Evolutionary conservation across 2,888 invertebrate species (phyloP).

Genomic region (Eupithecia tripunctaria): DNA sequence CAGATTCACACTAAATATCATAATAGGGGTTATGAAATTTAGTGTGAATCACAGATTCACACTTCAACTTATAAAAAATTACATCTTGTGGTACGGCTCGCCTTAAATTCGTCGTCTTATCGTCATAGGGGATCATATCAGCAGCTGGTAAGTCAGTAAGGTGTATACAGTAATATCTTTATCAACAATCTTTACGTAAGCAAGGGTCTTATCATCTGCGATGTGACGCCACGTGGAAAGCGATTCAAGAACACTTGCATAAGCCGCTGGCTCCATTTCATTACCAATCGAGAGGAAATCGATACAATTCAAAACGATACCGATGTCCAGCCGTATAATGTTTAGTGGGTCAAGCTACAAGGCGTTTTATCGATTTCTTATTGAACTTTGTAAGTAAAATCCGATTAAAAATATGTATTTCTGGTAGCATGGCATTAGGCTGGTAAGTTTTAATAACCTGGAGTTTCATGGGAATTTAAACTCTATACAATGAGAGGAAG

Average conservation of each 20-base stretch:
- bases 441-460: not conserved
- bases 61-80: too few relatives aligned
- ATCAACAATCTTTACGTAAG: constrained; percentile 71
- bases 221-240: constrained; percentile 74
- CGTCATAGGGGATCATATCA: not conserved
- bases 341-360: constrained; percentile 26
- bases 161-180: constrained; percentile 51
- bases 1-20: too few relatives aligned
- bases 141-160: constrained; percentile 47
- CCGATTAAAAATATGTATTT: not conserved
- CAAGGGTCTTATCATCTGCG: constrained; percentile 67
- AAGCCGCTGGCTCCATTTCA: constrained; percentile 67
- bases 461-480: not conserved
- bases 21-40: too few relatives aligned
- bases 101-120: not conserved
- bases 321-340: constrained; percentile 19
- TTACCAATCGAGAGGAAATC: constrained; percentile 50
- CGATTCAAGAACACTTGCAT: constrained; percentile 76
- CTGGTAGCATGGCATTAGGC: not conserved
- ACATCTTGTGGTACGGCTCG: too few relatives aligned
- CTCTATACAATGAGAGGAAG: not conserved
- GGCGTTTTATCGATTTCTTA: constrained; percentile 25
- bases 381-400: not conserved
- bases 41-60: too few relatives aligned
- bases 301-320: constrained; percentile 35